Conservation (phyloP, 2,113 vertebrate genomes). For the Solenodon paradoxus region DNA sequence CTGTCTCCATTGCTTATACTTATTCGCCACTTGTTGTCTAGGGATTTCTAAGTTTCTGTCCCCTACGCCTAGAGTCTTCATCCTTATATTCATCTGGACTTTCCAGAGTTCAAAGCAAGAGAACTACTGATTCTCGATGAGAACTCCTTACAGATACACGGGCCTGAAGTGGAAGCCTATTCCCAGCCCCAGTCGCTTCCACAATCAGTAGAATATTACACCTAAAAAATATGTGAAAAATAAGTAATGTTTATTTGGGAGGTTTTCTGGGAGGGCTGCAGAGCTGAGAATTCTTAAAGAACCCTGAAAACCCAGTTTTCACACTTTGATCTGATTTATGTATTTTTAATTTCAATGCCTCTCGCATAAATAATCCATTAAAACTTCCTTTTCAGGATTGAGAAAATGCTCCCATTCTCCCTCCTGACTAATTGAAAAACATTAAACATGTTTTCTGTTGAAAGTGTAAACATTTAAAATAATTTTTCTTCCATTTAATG, state of each 20-base stretch:
- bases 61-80: not conserved
- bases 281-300: not conserved
- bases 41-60: not conserved
- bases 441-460: not conserved
- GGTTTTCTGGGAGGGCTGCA: not conserved
- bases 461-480: not conserved
- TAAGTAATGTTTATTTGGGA: not conserved
- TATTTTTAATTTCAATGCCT: not conserved
- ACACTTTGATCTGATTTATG: not conserved
- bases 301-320: not conserved
- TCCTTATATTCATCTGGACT: not conserved
- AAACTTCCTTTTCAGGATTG: not conserved
- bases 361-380: not conserved
- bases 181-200: accelerated
- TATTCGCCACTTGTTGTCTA: not conserved
- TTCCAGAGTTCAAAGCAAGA: not conserved
- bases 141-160: not conserved
- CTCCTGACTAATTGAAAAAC: not conserved
- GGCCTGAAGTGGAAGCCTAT: not conserved
- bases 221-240: not conserved
- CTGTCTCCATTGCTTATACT: not conserved
- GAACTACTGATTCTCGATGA: not conserved
- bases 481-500: not conserved
- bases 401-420: not conserved
- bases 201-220: not conserved